Evolutionary conservation across 37 sponge, comb jelly and placozoan genomes (phyloP).

Genomic region (Bolinopsis microptera): DNA sequence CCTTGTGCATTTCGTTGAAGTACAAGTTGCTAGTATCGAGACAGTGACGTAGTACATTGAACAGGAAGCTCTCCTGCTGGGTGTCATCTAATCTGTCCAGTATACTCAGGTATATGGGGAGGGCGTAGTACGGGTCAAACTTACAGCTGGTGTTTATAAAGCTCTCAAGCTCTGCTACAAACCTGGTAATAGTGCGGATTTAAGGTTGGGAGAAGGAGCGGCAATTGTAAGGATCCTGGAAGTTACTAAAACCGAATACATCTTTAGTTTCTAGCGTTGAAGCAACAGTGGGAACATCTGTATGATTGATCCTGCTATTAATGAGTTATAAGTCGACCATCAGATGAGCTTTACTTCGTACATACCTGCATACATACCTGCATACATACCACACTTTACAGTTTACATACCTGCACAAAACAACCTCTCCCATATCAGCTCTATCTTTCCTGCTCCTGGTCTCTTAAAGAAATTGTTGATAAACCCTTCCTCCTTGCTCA

Average conservation of each 20-base stretch:
- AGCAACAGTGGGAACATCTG: too few species aligned
- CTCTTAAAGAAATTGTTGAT: constrained; percentile 15
- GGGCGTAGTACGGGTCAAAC: constrained; percentile 53
- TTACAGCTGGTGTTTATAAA: constrained; percentile 48
- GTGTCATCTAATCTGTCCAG: constrained; percentile 25
- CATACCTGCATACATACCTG: too few species aligned
- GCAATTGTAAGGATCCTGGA: too few species aligned
- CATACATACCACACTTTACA: too few species aligned
- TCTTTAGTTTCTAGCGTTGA: too few species aligned
- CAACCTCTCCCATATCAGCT: background rate
- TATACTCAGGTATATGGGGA: constrained; percentile 33
- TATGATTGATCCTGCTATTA: too few species aligned
- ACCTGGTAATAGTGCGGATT: background rate
- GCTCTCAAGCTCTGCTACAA: constrained; percentile 1
- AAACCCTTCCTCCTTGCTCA: constrained; percentile 49
- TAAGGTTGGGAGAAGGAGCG: too few species aligned
- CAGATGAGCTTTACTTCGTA: too few species aligned
- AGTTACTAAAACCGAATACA: too few species aligned
- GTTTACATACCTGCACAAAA: constrained; percentile 7
- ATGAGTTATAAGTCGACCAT: too few species aligned
- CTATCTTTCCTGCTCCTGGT: constrained; percentile 29
- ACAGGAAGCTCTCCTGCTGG: background rate
- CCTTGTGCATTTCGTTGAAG: constrained; percentile 54
- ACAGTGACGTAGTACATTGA: background rate
- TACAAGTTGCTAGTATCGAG: background rate